A percentile compares a stretch with the other conserved stretches of the same genome.
phyloP scores from a whole-genome alignment of 30 jellyfish, hydroid and myxozoan genomes.

The Aurelia sp. region DNA sequence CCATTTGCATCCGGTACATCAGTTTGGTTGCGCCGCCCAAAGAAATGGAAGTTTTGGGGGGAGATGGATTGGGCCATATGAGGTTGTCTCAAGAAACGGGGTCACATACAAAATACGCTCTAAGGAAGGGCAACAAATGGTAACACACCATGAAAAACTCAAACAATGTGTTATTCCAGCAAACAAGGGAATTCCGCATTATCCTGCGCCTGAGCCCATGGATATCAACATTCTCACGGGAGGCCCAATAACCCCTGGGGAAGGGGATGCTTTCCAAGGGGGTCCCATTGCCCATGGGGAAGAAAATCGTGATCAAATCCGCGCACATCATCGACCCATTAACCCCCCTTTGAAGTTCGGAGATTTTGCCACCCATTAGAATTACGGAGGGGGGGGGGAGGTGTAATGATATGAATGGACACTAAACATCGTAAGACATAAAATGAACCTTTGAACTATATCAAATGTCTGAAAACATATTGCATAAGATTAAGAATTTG shows the following conservation, averaged over 20 bases:
- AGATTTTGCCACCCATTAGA: conserved; percentile 67
- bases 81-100: conserved; percentile 27
- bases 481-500: too few relatives aligned
- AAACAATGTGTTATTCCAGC: too few relatives aligned
- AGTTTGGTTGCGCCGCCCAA: conserved; percentile 70
- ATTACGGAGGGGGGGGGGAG: conserved; percentile 54
- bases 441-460: too few relatives aligned
- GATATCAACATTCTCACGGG: conserved; percentile 42
- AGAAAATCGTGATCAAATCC: conserved; percentile 39
- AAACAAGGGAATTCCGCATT: too few relatives aligned
- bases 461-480: too few relatives aligned
- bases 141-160: too few relatives aligned
- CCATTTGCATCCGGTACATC: conserved; percentile 51
- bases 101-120: too few relatives aligned
- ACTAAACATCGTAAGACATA: too few relatives aligned
- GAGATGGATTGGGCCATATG: conserved; percentile 67
- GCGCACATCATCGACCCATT: conserved; percentile 64
- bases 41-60: conserved; percentile 62
- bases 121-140: too few relatives aligned
- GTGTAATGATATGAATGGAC: not conserved
- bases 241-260: too few relatives aligned
- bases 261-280: too few relatives aligned
- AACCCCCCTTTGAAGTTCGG: conserved; percentile 72
- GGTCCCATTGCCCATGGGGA: conserved; percentile 18
- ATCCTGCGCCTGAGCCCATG: conserved; percentile 57